Evolutionary conservation across 1,140 invertebrate species (phyloP).

Genomic region (Drepana arcuata): DNA sequence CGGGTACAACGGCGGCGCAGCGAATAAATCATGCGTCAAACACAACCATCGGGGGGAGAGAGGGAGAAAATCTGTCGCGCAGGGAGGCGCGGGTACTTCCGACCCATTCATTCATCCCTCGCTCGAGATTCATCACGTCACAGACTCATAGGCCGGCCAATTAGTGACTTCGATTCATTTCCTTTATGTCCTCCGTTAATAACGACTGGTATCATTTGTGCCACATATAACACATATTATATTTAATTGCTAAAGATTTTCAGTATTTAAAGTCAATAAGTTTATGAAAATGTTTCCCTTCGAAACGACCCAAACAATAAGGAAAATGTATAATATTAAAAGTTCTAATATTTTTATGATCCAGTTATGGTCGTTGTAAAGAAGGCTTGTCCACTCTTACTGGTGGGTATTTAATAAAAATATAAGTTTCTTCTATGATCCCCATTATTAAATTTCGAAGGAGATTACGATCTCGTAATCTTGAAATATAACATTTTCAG

Average conservation of each 20-base stretch:
- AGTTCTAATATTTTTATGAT: no score
- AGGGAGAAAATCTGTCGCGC: slow-evolving; percentile 26
- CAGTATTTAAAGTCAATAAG: no score
- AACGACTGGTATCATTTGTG: no score
- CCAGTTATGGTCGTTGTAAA: no score
- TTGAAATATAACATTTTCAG: slow-evolving; percentile 49
- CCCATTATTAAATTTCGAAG: slow-evolving; percentile 56
- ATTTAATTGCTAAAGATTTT: no score
- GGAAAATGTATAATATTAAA: no score
- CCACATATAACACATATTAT: no score
- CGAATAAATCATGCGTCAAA: slow-evolving; percentile 43
- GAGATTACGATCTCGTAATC: slow-evolving; percentile 52
- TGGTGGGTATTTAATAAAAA: background rate
- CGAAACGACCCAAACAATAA: no score
- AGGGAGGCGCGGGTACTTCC: slow-evolving; percentile 20
- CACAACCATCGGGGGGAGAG: slow-evolving; percentile 23
- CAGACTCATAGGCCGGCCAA: slow-evolving; percentile 27
- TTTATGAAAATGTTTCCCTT: no score
- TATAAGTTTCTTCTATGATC: slow-evolving; percentile 25
- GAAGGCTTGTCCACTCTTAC: no score
- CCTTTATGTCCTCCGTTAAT: slow-evolving; percentile 17
- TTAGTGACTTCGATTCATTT: slow-evolving; percentile 28
- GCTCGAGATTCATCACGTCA: slow-evolving; percentile 33
- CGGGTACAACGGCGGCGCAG: slow-evolving; percentile 7
- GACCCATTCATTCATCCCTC: slow-evolving; percentile 30